Evolutionary conservation across 2,888 invertebrate genomes (phyloP), one percentile per base, ranked within the genome.

Genomic region (Agrotis puta): DNA sequence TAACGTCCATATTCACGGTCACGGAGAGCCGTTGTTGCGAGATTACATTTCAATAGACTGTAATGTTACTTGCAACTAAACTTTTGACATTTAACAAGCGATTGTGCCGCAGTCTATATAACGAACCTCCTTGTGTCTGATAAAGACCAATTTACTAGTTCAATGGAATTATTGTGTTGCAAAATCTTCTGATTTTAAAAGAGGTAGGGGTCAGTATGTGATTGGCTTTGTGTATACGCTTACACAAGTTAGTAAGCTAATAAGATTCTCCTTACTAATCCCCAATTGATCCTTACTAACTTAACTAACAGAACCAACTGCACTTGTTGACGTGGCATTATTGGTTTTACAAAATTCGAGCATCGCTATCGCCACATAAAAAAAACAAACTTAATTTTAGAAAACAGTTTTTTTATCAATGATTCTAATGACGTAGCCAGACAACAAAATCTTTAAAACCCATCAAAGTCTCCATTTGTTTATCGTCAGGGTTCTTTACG

Each of bases 41-140:
- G 64, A 81, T 74, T 73, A 27, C 54, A 74, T 62, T 81, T 80
- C 69, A 74, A 84, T 78, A 74, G 70, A 74, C 71, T 51, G 33
- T 77, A 74, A 74, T 77, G 73, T 72, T 65, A 58, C 54, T 62
- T 68, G 70, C 68, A 71, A 27, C 66, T 75, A 81, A 79, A 71
- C 83, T 77, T 77, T 69, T 84, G 84, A 83, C 79, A 84, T 84
- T 82, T 77, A 56, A 79, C 27, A 67, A 47, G 24, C 58, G 45
- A 77, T 71, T 81, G 70, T 61, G 62, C 48, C 65, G 50, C 27
- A 50, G 45, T 18, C 43, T 39, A 57, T 63, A 64, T 84, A 83
- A 80, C 74, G 68, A 83, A 67, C 66, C 73, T 71, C 71, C 73
- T 83, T 79, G 71, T 73, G 50, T 62, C 27, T 59, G 39, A 63